These are phyloP conservation scores for Pollenia amentaria DNA, from an alignment of 2,888 invertebrate species.

Conservation along the genomic window DNA sequence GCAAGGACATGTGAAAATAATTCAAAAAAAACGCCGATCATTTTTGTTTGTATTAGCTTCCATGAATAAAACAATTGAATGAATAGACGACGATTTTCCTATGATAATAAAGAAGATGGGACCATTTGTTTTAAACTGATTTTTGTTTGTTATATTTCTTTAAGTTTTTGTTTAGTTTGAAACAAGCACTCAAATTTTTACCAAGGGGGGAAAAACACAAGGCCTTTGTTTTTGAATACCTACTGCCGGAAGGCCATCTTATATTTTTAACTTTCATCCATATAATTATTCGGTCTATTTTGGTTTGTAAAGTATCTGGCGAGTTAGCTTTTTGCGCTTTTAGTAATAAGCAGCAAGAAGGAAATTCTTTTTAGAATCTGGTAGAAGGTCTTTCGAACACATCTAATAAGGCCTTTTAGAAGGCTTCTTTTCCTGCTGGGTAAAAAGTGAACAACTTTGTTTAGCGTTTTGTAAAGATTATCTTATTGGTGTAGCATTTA, in stretches of 20 bases:
- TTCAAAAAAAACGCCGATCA: conserved; percentile 44
- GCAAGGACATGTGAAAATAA: background rate
- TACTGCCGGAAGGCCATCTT: too few relatives aligned
- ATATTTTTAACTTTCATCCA: too few relatives aligned
- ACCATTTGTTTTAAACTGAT: conserved; percentile 12
- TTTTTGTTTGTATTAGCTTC: conserved; percentile 58
- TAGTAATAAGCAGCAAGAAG: too few relatives aligned
- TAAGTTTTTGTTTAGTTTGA: conserved; percentile 15
- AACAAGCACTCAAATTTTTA: background rate
- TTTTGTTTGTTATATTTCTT: conserved; percentile 29
- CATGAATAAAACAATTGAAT: conserved; percentile 63
- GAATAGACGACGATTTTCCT: conserved; percentile 43
- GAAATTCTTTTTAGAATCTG: too few relatives aligned
- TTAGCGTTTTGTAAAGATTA: conserved; percentile 46
- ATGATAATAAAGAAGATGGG: conserved; percentile 35
- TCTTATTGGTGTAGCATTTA: conserved; percentile 43
- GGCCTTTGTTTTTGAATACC: too few relatives aligned
- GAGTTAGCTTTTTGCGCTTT: too few relatives aligned
- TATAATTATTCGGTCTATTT: too few relatives aligned
- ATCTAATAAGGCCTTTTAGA: too few relatives aligned
- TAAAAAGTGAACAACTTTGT: conserved; percentile 11
- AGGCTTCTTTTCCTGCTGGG: too few relatives aligned
- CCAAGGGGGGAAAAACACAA: too few relatives aligned
- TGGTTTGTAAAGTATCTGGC: too few relatives aligned
- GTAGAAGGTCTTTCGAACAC: too few relatives aligned